A percentile compares a stretch with the other conserved stretches of the same genome.
These are phyloP conservation scores for Acanthosepion esculentum DNA, from an alignment of 2,888 invertebrate species.

Conservation along the genomic window DNA sequence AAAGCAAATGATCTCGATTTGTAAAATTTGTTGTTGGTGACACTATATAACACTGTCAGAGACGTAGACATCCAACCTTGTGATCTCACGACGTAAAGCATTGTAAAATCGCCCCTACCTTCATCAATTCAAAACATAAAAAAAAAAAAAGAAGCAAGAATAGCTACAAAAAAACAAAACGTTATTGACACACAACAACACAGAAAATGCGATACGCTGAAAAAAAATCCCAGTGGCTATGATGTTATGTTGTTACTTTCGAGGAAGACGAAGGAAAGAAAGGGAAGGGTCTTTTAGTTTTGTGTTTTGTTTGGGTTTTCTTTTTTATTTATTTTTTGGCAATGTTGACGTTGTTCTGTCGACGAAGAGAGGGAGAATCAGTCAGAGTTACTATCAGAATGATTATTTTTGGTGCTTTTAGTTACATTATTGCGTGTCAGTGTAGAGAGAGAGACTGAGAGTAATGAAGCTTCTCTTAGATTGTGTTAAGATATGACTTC, in stretches of 20 bases:
- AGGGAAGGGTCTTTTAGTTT: not conserved
- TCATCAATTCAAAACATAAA: not conserved
- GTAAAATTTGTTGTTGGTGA: not conserved
- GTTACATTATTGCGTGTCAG: constrained; percentile 33
- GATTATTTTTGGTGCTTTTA: not conserved
- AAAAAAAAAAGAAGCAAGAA: not conserved
- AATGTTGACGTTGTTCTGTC: not conserved
- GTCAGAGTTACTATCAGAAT: not conserved
- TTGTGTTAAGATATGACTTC: no score
- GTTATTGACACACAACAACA: not conserved
- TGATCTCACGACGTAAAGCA: not conserved
- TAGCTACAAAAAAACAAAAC: not conserved
- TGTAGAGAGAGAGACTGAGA: not conserved
- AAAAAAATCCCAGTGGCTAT: constrained; percentile 8
- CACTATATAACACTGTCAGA: not conserved
- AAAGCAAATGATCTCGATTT: not conserved
- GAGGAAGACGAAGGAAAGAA: not conserved
- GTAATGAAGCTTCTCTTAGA: no score
- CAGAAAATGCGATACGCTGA: not conserved
- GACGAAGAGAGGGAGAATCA: not conserved
- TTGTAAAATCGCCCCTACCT: not conserved
- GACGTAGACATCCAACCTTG: constrained; percentile 6
- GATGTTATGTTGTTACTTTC: not conserved
- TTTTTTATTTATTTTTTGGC: not conserved
- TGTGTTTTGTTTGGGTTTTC: not conserved